Conservation (phyloP, 1,140 invertebrate genomes). For the Pissodes strobi region DNA sequence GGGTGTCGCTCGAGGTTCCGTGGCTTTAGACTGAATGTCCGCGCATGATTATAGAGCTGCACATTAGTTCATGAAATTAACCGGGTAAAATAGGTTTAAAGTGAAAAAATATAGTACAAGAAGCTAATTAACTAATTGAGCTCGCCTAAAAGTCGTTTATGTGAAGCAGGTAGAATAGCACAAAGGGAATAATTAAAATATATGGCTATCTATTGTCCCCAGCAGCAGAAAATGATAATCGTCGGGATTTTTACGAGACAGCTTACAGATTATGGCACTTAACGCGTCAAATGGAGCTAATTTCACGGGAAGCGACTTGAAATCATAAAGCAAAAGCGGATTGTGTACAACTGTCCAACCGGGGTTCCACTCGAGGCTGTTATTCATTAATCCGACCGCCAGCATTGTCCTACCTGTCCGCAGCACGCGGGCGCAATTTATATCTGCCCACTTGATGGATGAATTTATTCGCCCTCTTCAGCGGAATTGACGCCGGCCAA, state of each 20-base stretch:
- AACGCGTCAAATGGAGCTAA: conserved; percentile 32
- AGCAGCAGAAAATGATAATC: conserved; percentile 1
- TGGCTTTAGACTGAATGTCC: no score
- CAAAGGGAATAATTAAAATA: conserved; percentile 6
- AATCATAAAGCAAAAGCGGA: conserved; percentile 36
- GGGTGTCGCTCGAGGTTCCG: no score
- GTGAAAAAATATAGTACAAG: no score
- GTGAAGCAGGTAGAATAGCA: no score
- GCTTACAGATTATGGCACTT: conserved; percentile 31
- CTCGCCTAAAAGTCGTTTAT: no score
- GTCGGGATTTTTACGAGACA: conserved; percentile 22
- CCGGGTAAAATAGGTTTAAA: no score
- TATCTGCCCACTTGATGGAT: conserved; percentile 48
- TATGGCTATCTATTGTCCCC: conserved; percentile 3
- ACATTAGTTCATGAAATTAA: no score
- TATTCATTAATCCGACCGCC: conserved; percentile 45
- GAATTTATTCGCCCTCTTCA: conserved; percentile 50
- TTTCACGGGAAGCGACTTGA: conserved; percentile 27
- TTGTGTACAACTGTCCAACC: conserved; percentile 28
- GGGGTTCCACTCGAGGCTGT: conserved; percentile 32
- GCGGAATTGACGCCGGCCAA: conserved; percentile 41
- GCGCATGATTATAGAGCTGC: no score
- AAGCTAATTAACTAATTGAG: no score
- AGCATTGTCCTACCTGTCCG: conserved; percentile 50
- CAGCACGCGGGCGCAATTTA: conserved; percentile 46